phyloP scores from a whole-genome alignment of 2,113 vertebrate genomes.

The Oostethus manadensis region DNA sequence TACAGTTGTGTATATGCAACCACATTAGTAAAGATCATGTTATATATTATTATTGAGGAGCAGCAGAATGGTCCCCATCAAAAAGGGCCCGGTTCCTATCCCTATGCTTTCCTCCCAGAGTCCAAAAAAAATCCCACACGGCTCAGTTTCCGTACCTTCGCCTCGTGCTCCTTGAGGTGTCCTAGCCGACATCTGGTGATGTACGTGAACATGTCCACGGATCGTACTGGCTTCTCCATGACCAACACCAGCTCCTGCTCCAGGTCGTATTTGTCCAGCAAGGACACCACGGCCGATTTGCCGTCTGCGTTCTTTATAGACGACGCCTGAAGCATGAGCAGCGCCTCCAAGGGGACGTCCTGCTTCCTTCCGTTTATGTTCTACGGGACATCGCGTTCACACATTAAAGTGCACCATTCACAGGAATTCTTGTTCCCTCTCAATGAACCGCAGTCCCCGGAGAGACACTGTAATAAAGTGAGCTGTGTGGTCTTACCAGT shows the following conservation, averaged over 20 bases:
- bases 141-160: not conserved
- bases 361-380: conserved; percentile 5
- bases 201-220: conserved; percentile 3
- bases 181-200: conserved; percentile 1
- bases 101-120: too few relatives aligned
- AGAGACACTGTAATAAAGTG: not conserved
- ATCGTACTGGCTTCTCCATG: conserved; percentile 5
- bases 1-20: too few relatives aligned
- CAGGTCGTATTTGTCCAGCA: conserved; percentile 1
- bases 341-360: conserved; percentile 1
- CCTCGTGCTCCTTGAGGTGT: conserved; percentile 4
- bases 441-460: too few relatives aligned
- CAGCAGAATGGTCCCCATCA: too few relatives aligned
- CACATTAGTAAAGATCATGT: too few relatives aligned
- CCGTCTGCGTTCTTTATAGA: conserved; percentile 2
- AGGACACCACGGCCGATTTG: conserved; percentile 3
- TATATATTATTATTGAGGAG: too few relatives aligned
- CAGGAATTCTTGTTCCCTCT: too few relatives aligned
- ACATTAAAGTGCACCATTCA: too few relatives aligned
- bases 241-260: conserved; percentile 5
- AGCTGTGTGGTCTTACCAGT: not conserved
- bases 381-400: not conserved
- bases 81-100: too few relatives aligned
- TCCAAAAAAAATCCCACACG: too few relatives aligned
- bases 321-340: conserved; percentile 8